Percentiles rank a stretch among this genome's conserved stretches.
Evolutionary conservation across 1,140 invertebrate genomes (phyloP).

Genomic region (Grapholita molesta): DNA sequence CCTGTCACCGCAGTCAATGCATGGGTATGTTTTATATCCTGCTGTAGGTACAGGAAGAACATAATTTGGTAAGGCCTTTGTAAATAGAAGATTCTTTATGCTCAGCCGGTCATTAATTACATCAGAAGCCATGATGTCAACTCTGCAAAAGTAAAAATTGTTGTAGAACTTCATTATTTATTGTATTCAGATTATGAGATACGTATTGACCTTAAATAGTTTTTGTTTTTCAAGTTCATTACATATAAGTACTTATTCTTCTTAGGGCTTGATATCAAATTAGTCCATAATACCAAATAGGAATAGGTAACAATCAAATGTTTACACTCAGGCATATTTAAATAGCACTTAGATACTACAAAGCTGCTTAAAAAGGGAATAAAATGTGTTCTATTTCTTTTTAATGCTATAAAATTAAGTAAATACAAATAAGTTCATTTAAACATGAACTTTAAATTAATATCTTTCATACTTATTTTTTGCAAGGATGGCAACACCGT

Average conservation of each 20-base stretch:
- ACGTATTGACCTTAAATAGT: too few relatives aligned
- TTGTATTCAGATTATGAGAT: too few relatives aligned
- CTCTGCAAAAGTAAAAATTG: background rate
- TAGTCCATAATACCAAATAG: background rate
- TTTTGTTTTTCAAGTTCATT: background rate
- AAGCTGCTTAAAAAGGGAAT: too few relatives aligned
- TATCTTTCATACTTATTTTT: background rate
- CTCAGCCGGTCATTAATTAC: slow-evolving; percentile 42
- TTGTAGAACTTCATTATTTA: too few relatives aligned
- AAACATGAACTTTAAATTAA: background rate
- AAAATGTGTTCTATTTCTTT: too few relatives aligned
- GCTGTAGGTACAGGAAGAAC: slow-evolving; percentile 39
- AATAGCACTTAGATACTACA: too few relatives aligned
- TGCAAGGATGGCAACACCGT: background rate
- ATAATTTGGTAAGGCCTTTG: slow-evolving; percentile 56
- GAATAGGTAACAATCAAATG: too few relatives aligned
- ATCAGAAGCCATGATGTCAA: slow-evolving; percentile 25
- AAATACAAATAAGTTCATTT: too few relatives aligned
- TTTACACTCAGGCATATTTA: background rate
- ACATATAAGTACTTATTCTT: background rate
- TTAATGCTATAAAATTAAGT: too few relatives aligned
- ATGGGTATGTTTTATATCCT: slow-evolving; percentile 55
- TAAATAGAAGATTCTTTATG: slow-evolving; percentile 62
- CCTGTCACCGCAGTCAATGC: slow-evolving; percentile 71
- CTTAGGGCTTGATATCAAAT: background rate